phyloP scores from a whole-genome alignment of 2,888 invertebrate species.

The Corbicula japonica region DNA sequence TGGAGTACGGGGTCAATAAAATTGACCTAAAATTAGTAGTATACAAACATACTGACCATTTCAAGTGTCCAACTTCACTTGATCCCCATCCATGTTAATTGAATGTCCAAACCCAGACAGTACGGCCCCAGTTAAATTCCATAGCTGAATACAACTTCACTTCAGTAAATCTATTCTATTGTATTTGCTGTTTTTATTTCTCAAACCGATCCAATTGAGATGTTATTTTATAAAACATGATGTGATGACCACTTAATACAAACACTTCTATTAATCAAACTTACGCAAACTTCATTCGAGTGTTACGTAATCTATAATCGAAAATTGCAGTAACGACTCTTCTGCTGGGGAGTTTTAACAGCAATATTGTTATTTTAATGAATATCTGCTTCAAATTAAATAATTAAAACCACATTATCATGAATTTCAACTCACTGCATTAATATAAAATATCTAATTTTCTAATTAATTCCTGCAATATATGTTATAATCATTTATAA shows the following conservation, averaged over 20 bases:
- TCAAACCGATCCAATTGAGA: neutral
- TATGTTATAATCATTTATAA: too few species aligned
- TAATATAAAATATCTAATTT: too few species aligned
- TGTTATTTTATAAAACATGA: conserved; percentile 4
- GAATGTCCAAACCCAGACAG: conserved; percentile 30
- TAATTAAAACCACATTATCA: too few species aligned
- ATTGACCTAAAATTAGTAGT: neutral
- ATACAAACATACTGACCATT: neutral
- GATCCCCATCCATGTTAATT: neutral
- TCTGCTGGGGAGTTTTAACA: too few species aligned
- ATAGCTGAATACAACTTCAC: neutral
- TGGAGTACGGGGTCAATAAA: neutral
- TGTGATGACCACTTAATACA: conserved; percentile 4
- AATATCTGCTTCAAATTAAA: too few species aligned
- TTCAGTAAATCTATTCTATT: conserved; percentile 3
- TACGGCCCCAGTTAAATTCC: conserved; percentile 36
- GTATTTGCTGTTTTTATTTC: conserved; percentile 3
- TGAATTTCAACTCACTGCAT: too few species aligned
- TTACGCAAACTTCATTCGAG: neutral
- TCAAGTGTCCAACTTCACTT: conserved; percentile 10
- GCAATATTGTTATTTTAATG: conserved; percentile 13
- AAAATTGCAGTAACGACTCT: neutral
- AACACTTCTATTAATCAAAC: conserved; percentile 11
- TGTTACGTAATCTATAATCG: neutral
- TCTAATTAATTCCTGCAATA: too few species aligned